These are phyloP conservation scores for Steatornis caripensis DNA, from an alignment of 2,113 vertebrate genomes.

Conservation along the genomic window DNA sequence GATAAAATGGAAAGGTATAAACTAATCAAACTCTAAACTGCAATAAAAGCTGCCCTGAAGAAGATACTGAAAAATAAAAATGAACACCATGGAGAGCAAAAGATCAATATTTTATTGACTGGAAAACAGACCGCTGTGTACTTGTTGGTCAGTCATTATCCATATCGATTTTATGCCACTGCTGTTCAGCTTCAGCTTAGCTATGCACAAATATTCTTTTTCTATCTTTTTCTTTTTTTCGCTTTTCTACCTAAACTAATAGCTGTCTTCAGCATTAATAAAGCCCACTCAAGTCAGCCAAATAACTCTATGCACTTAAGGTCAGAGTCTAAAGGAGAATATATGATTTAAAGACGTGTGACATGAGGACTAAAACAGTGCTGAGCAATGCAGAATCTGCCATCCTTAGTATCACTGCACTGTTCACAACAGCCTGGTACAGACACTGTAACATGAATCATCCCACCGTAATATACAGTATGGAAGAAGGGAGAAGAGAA, in stretches of 20 bases:
- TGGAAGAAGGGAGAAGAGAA: background rate
- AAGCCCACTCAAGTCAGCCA: background rate
- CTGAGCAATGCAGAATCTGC: background rate
- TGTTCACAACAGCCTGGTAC: background rate
- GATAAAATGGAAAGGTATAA: background rate
- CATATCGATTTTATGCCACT: background rate
- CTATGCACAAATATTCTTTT: background rate
- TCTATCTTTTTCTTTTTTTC: background rate
- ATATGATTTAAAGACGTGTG: accelerated
- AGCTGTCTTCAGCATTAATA: background rate
- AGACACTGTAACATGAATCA: background rate
- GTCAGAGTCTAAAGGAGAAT: background rate
- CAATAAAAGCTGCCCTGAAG: background rate
- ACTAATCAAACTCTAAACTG: background rate
- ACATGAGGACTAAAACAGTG: background rate
- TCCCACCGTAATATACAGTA: background rate
- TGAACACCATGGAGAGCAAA: background rate
- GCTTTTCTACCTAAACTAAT: background rate
- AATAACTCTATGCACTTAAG: background rate
- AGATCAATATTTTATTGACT: constrained; percentile 37
- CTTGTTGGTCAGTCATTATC: background rate
- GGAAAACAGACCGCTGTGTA: background rate
- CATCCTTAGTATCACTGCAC: background rate
- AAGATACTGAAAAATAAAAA: background rate
- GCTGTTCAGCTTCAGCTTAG: background rate